Base-by-base conservation (phyloP, 2,797 vertebrate genomes). In the Gymnoscopelus microlampas region DNA sequence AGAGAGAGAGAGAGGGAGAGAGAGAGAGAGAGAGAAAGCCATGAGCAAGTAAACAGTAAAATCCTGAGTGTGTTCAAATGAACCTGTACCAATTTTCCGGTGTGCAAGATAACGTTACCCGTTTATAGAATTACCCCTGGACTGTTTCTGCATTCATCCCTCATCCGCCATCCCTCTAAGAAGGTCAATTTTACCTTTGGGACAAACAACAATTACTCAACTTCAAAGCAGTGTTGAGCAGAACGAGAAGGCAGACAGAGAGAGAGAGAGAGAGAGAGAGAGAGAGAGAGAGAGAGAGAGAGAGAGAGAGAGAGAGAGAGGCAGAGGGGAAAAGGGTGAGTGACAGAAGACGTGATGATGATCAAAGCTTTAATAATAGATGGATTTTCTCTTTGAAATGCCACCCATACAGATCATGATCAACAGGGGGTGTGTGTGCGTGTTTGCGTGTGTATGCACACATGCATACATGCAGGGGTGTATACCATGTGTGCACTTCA, bases 321-420 rank as follows among this genome's bases (percentile, higher is more conserved):
- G 3, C 12, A 51, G 50, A 51, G 13, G n/a, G 50, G n/a, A 7
- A 51, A 15, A 51, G 50, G n/a, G 50, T 13, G 50, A 51, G 50
- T 4, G 50, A n/a, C 12, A 51, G 50, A n/a, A 5, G 1, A 51
- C 50, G 4, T 12, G 11, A 15, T 51, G n/a, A 51, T 15, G n/a
- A 15, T 51, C 50, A 51, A 51, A 13, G n/a, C 12, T n/a, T n/a
- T 15, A 51, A 13, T 44, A 44, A 44, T 44, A 10, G 8, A 44
- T 44, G 39, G 7, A 44, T 44, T 44, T 44, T 44, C 39, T 44
- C 39, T 44, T 44, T 44, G 39, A 44, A 44, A 44, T 44, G 39
- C 5, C 39, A 2, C 8, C 66, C 71, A 19, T 15, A 48, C 15
- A 64, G 70, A 87, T 85, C 70, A 82, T 77, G 84, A 70, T 81